Evolutionary conservation across 2,113 vertebrate genomes (phyloP).

Genomic region (Vulpes ferrilata): DNA sequence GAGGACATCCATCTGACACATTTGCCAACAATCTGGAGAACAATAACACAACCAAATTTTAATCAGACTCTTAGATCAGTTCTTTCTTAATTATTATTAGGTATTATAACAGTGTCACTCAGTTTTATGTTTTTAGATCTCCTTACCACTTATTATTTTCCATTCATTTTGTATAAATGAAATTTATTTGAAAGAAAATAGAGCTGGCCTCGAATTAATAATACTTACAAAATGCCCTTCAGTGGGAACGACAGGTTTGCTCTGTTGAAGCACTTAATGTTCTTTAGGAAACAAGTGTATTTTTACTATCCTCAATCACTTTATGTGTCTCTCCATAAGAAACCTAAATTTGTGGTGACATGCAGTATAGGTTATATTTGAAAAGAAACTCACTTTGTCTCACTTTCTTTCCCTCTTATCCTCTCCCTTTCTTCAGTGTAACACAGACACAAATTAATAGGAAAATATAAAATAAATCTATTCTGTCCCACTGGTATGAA

Average conservation of each 20-base stretch:
- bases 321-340: neutral
- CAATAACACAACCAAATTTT: neutral
- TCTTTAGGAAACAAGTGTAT: neutral
- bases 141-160: neutral
- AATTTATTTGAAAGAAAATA: conserved; percentile 45
- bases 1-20: neutral
- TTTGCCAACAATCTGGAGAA: neutral
- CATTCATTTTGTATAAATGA: conserved; percentile 55
- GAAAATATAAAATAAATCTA: neutral
- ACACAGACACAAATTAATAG: neutral
- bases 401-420: neutral
- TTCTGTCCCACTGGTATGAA: neutral
- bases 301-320: conserved; percentile 7
- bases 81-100: neutral
- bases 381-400: neutral
- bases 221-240: neutral
- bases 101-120: neutral
- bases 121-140: neutral
- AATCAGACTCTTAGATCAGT: neutral
- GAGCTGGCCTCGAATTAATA: neutral
- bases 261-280: conserved; percentile 54
- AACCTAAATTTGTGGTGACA: neutral
- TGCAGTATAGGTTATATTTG: neutral
- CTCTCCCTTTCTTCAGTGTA: neutral
- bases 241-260: neutral